Evolutionary conservation across 2,797 vertebrate genomes (phyloP), one percentile per base, ranked within the genome.

Genomic region (Chloroceryle inda): DNA sequence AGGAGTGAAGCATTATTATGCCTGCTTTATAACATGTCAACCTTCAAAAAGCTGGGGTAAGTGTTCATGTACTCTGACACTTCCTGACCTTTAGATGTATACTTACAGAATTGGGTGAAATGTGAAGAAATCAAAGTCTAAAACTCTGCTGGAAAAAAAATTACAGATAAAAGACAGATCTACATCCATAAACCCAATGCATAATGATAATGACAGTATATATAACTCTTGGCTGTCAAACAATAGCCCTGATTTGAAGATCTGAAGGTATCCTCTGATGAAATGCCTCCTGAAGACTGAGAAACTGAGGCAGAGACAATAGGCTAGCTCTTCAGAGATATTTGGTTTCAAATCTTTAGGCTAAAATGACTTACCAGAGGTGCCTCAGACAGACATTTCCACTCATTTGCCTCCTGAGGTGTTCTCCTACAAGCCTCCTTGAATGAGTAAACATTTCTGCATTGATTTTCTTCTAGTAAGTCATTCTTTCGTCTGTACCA

Each of bases 1-100:
- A 59, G 42, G 37, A 81, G 92, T 90, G 71, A 85, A 75, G 82
- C 29, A 95, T 95, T 95, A 89, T 82, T 62, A 44, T 1, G 27
- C 14, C 49, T 76, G 22, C 29, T 83, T 71, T 89, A 59, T 85
- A 94, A 80, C 6, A 37, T 5, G 2, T 47, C 62, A 88, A 22
- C n/a, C 35, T 80, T 92, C 55, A 52, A 92, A 77, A 75, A 84
- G 17, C 33, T 52, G 52, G 12, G 24, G 9, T 47, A 55, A 82
- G 9, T 0, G 2, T 53, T 93, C 40, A 26, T 37, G 38, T 85
- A 82, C 85, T 53, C 52, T 53, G 29, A 53, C 26, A 53, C 73
- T 73, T 68, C 45, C 72, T 64, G 61, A 89, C 20, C 45, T 89
- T 72, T 50, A 61, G n/a, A 7, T 20, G 6, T 29, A 20, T 27